Evolutionary conservation across 1,140 invertebrate species (phyloP), one percentile per base, ranked within the genome.

Genomic region (Zaprionus kolodkinae): DNA sequence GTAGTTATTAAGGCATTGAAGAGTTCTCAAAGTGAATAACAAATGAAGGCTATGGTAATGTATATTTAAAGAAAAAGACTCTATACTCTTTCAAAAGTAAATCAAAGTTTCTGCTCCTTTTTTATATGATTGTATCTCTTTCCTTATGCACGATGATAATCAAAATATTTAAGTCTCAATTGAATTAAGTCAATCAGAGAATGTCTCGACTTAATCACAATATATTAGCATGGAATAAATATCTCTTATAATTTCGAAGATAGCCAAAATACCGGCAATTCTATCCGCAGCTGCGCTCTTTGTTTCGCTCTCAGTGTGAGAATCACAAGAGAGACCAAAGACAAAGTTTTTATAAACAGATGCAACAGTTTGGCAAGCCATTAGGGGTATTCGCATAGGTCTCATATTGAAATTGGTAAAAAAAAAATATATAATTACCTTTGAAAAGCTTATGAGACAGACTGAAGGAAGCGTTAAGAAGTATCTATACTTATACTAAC

Each of bases 341-440:
- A n/a, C 45, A 3, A 45, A 13, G 12, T 15, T 40, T 54, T 40
- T 50, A 69, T 63, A 74, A 74, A 74, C 59, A 17, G 57, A 70
- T 63, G 66, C 72, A 74, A 74, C 72, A 74, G 72, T 74, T 74
- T 40, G 65, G 10, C n/a, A 15, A 3, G 0, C 7, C 15, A 17
- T 45, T 4, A 45, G 40, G n/a, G 40, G 7, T 45, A n/a, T 9
- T 45, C 40, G 6, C 13, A 7, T 2, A 13, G 0, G 6, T 43
- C 6, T 2, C 9, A 45, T 3, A 43, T 15, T 30, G 27, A 30
- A 15, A 45, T 15, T 15, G 4, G 33, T 35, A 35, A 9, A 9
- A 9, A 6, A 35, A 9, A 6, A 35, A 35, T 0, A 2, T 35
- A 35, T 30, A 30, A 5, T 30, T 3, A 30, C 27, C 0, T 30